Base-by-base conservation (phyloP, 2,797 vertebrate genomes). In the Selene dorsalis region DNA sequence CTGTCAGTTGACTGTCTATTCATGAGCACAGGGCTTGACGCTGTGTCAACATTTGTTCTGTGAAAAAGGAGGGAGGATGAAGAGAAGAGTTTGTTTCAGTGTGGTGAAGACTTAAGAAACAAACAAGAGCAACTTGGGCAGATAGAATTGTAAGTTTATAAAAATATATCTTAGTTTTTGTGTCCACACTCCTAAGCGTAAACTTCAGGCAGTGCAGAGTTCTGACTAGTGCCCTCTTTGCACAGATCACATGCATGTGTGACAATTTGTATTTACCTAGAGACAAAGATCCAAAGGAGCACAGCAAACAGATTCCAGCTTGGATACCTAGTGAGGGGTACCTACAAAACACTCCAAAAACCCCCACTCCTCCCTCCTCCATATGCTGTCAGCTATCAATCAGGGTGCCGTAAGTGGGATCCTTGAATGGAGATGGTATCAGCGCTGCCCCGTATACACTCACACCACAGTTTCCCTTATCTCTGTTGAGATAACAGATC, bases 341-440 rank as follows among this genome's bases (percentile, higher is more conserved):
- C 85, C 79, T 86, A 76, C 61, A 83, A 88, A 91, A 90, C 88
- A 87, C 73, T 72, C 66, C 50, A 20, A 61, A 71, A 61, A 22
- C 84, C 13, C 4, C 16, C 45, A 43, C 12, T 13, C 12, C 80
- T 80, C 79, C 85, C 76, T 10, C 35, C 56, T 18, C 18, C 10
- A 26, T 82, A 88, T 71, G 83, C 89, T 90, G 92, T 93, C 90
- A 93, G 91, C 87, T 92, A 94, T 95, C 94, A 93, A 91, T 96
- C 94, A 93, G 85, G 85, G 84, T 58, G 48, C 89, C 74, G 83
- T 95, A 95, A 95, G 94, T 95, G 92, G 92, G 91, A 94, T 93
- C 93, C 94, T 95, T 93, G 90, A 95, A 94, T 77, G 52, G 74
- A 94, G 94, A 95, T 95, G 85, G 86, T 95, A 95, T 96, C 95